phyloP scores from a whole-genome alignment of 2,797 vertebrate genomes.

The Mastacembelus armatus region DNA sequence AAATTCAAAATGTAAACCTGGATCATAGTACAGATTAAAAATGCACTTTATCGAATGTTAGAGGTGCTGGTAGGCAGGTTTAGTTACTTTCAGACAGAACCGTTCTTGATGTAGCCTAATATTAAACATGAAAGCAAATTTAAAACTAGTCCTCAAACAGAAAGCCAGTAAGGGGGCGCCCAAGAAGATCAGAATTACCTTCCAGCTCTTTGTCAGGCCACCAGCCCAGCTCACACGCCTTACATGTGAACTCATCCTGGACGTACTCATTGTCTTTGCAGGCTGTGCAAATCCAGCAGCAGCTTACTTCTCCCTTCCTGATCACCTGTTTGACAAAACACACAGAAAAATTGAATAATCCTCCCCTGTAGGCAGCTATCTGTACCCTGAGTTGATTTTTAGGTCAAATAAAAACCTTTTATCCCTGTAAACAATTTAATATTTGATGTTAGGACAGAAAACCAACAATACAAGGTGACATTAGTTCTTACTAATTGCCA shows the following conservation, averaged over 20 bases:
- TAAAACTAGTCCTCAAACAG: too few relatives aligned
- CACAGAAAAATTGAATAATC: neutral
- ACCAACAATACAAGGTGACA: too few relatives aligned
- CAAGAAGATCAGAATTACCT: slow-evolving; percentile 77
- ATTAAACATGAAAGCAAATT: neutral
- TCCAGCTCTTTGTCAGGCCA: slow-evolving; percentile 93
- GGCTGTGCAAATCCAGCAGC: slow-evolving; percentile 98
- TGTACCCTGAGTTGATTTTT: neutral
- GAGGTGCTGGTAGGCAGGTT: neutral
- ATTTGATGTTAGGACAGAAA: too few relatives aligned
- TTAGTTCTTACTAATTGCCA: too few relatives aligned
- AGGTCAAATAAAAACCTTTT: neutral
- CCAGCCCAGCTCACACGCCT: slow-evolving; percentile 96
- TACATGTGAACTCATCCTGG: slow-evolving; percentile 98
- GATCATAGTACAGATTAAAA: neutral
- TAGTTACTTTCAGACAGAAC: neutral
- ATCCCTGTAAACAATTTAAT: too few relatives aligned
- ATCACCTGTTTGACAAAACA: slow-evolving; percentile 87
- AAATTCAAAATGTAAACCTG: too few relatives aligned
- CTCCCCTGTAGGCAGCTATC: neutral
- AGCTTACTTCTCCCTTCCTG: slow-evolving; percentile 98
- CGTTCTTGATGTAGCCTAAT: neutral
- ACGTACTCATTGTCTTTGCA: slow-evolving; percentile 98
- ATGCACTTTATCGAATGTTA: too few relatives aligned
- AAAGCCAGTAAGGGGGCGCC: neutral